Percentiles rank a stretch among this genome's conserved stretches.
These are phyloP conservation scores for Aphelinus atriplicis DNA, from an alignment of 1,140 invertebrate genomes.

Conservation along the genomic window DNA sequence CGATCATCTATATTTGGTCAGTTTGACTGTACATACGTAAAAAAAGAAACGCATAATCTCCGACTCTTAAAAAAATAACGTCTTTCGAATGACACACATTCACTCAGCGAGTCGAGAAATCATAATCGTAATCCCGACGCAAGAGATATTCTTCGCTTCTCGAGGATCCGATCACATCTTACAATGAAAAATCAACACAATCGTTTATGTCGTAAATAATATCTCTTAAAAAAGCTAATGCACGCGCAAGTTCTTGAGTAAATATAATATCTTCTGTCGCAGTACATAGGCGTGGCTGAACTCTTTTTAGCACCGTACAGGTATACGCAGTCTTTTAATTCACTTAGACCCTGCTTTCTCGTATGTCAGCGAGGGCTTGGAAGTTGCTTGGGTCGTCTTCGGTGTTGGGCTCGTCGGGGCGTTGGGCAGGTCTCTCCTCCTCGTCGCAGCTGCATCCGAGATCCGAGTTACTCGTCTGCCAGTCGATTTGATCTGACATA, in stretches of 20 bases:
- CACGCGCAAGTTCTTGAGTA: too few relatives aligned
- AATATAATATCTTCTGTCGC: too few relatives aligned
- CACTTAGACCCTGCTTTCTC: slow-evolving; percentile 58
- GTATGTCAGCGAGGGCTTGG: slow-evolving; percentile 57
- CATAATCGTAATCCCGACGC: too few relatives aligned
- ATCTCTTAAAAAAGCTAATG: too few relatives aligned
- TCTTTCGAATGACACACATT: too few relatives aligned
- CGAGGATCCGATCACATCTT: too few relatives aligned
- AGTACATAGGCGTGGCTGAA: background rate
- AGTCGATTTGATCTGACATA: slow-evolving; percentile 17
- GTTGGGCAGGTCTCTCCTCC: background rate
- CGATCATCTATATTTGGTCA: slow-evolving; percentile 26
- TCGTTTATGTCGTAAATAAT: too few relatives aligned
- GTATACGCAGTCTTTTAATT: slow-evolving; percentile 10
- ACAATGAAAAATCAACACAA: too few relatives aligned
- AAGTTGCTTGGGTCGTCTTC: slow-evolving; percentile 54
- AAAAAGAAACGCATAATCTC: slow-evolving; percentile 16
- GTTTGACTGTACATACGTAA: slow-evolving; percentile 26
- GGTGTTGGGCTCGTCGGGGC: slow-evolving; percentile 36
- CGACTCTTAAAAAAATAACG: slow-evolving; percentile 19
- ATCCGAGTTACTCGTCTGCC: slow-evolving; percentile 33
- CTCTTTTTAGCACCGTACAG: slow-evolving; percentile 8
- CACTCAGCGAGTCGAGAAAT: too few relatives aligned
- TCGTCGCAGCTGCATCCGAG: slow-evolving; percentile 13
- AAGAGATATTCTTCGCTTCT: too few relatives aligned